A percentile compares a stretch with the other conserved stretches of the same genome.
Evolutionary conservation across 2,113 vertebrate genomes (phyloP).

Genomic region (Prunella himalayana): DNA sequence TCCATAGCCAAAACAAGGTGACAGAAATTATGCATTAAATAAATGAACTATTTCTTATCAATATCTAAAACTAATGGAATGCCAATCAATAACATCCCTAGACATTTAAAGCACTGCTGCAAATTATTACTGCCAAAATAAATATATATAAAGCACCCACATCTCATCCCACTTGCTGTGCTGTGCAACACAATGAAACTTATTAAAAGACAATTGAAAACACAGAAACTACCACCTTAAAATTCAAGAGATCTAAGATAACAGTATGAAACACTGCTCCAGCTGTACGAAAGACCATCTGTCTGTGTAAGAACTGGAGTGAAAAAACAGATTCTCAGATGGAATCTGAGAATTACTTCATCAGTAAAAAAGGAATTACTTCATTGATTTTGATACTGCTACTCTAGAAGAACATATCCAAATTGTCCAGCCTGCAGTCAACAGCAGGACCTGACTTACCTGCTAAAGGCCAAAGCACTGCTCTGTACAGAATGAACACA

Average conservation of each 20-base stretch:
- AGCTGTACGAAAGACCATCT: background rate
- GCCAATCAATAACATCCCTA: background rate
- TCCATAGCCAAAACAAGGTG: background rate
- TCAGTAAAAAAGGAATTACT: background rate
- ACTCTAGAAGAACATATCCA: background rate
- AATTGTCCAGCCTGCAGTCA: background rate
- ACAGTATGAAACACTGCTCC: background rate
- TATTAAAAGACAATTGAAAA: slow-evolving; percentile 6
- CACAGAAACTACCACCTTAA: background rate
- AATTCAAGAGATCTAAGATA: background rate
- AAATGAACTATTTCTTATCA: slow-evolving; percentile 26
- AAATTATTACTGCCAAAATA: slow-evolving; percentile 1
- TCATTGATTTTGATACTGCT: background rate
- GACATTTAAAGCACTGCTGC: background rate
- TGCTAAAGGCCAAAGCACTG: background rate
- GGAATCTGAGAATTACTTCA: background rate
- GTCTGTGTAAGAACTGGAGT: background rate
- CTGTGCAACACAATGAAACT: background rate
- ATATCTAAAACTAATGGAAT: slow-evolving; percentile 46
- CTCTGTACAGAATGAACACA: background rate
- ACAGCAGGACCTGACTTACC: background rate
- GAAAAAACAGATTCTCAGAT: background rate
- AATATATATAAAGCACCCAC: background rate
- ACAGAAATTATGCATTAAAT: background rate
- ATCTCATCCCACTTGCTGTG: background rate